phyloP scores from a whole-genome alignment of 1,140 invertebrate genomes.

The Coenobita brevimanus region DNA sequence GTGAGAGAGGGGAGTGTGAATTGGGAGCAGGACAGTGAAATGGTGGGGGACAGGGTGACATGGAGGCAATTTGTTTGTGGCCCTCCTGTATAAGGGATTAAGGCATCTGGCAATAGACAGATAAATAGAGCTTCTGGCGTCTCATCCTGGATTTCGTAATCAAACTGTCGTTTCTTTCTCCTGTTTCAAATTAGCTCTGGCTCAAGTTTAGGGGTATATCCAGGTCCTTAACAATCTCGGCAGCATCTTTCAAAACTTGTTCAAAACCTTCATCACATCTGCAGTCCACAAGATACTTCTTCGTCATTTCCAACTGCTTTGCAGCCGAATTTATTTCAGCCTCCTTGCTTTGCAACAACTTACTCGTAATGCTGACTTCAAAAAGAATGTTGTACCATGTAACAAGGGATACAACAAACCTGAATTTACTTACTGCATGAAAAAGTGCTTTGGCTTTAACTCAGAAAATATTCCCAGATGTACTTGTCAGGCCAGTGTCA shows the following conservation, averaged over 20 bases:
- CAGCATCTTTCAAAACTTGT: too few species aligned
- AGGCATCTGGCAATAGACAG: too few species aligned
- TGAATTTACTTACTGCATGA: background rate
- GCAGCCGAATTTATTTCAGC: slow-evolving; percentile 7
- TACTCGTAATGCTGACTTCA: background rate
- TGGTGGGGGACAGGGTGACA: too few species aligned
- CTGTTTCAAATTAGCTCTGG: background rate
- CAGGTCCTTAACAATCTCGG: too few species aligned
- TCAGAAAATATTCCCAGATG: background rate
- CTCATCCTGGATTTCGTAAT: background rate
- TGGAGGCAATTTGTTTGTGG: too few species aligned
- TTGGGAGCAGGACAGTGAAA: too few species aligned
- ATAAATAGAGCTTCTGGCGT: too few species aligned
- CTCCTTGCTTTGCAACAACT: background rate
- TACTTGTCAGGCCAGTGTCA: too few species aligned
- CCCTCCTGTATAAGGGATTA: too few species aligned
- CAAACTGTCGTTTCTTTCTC: background rate
- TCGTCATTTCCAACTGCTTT: background rate
- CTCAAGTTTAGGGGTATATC: slow-evolving; percentile 11
- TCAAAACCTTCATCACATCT: too few species aligned
- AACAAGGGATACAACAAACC: slow-evolving; percentile 9
- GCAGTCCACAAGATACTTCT: slow-evolving; percentile 3
- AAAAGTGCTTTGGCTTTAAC: background rate
- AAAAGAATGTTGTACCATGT: slow-evolving; percentile 19
- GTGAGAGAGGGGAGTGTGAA: too few species aligned